Evolutionary conservation across 2,113 vertebrate species (phyloP), one percentile per base, ranked within the genome.

Genomic region (Fregata magnificens): DNA sequence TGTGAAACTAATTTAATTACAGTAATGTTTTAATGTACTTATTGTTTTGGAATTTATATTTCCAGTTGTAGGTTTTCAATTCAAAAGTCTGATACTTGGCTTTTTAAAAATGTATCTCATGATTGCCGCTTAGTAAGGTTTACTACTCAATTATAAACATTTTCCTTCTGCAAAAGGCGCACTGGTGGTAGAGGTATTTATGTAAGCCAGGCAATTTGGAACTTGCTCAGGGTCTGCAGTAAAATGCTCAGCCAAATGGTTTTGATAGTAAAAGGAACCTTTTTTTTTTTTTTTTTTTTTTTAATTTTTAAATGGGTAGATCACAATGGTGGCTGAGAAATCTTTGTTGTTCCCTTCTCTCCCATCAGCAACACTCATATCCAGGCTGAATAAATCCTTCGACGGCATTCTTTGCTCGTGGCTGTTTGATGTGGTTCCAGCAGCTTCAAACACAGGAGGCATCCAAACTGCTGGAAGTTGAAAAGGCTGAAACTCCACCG

Each of bases 401-500:
- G 32, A 84, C 71, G 3, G 40, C 82, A 79, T 98, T 98, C 94
- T 98, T 98, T 96, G 85, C 95, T 95, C 2, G 0, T 73, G 42
- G 36, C 56, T 4, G 65, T 98, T 97, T 98, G 98, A 98, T 97
- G 97, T 96, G 58, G 66, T 96, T 98, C 97, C 98, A 98, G 91
- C 70, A 95, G 95, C 93, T 97, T 97, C 97, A 98, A 97, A 98
- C 86, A 90, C 66, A 74, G 76, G 91, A 97, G 90, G 25, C 56
- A 92, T 90, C 96, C 96, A 96, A 93, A 95, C 71, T 90, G 88
- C 79, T 97, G 89, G 53, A 86, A 96, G 80, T 93, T 77, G n/a
- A 93, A 97, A 94, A 90, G 74, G 83, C 94, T 73, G 63, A 97
- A 88, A 78, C 73, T 92, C 88, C 45, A 47, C 59, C 65, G 65